Evolutionary conservation across 2,113 vertebrate species (phyloP).

Genomic region (Amphilophus citrinellus): DNA sequence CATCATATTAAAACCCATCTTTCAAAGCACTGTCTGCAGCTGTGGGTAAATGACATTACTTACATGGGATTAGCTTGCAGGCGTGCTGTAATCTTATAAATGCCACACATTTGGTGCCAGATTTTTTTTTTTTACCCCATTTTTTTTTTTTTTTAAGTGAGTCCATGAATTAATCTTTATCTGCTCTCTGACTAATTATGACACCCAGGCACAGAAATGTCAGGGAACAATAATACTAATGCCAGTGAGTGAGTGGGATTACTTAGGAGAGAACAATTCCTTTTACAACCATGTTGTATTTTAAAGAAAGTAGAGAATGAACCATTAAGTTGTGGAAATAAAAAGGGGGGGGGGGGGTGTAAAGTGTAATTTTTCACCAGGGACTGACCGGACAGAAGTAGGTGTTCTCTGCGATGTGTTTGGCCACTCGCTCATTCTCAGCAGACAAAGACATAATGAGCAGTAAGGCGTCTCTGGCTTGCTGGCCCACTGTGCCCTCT

Average conservation of each 20-base stretch:
- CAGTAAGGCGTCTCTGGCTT: conserved; percentile 93
- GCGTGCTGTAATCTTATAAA: conserved; percentile 40
- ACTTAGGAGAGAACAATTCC: not conserved
- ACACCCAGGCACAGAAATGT: not conserved
- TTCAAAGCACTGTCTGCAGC: conserved; percentile 37
- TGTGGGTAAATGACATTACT: conserved; percentile 41
- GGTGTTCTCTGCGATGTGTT: conserved; percentile 92
- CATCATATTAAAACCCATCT: conserved; percentile 36
- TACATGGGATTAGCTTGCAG: conserved; percentile 49
- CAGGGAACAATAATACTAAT: not conserved
- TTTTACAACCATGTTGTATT: not conserved
- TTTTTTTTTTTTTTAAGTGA: too few relatives aligned
- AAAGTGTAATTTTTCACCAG: not conserved
- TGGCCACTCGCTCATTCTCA: conserved; percentile 91
- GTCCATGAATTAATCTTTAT: conserved; percentile 10
- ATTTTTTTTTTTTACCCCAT: not conserved
- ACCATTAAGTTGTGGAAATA: not conserved
- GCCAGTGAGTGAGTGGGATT: not conserved
- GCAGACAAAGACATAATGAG: conserved; percentile 98
- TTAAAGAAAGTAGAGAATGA: not conserved
- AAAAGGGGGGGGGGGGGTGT: too few relatives aligned
- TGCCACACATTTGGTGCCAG: conserved; percentile 35
- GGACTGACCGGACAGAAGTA: conserved; percentile 94
- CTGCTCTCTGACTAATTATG: conserved; percentile 13
- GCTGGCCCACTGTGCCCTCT: conserved; percentile 94